Evolutionary conservation across 2,888 invertebrate species (phyloP).

Genomic region (Cheilosia vernalis): DNA sequence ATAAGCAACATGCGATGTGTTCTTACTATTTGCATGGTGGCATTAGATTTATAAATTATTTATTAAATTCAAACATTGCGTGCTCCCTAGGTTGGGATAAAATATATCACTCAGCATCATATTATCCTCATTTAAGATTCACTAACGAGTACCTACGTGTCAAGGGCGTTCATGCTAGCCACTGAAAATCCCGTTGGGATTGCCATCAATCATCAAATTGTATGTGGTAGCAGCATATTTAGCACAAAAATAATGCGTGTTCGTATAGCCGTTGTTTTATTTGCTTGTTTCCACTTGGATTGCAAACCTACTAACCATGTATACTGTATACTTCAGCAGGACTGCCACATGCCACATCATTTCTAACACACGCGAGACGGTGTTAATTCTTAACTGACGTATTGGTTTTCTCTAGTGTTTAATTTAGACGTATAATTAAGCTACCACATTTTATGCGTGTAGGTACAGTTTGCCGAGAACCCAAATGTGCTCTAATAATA

Average conservation of each 20-base stretch:
- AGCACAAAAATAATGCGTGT: slow-evolving; percentile 5
- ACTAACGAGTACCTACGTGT: neutral
- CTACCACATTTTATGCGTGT: no score
- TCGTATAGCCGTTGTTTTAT: slow-evolving; percentile 8
- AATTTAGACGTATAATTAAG: no score
- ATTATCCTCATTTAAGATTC: slow-evolving; percentile 12
- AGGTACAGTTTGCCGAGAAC: no score
- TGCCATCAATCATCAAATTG: slow-evolving; percentile 25
- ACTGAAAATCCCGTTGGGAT: slow-evolving; percentile 15
- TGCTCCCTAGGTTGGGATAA: neutral
- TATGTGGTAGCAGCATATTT: neutral
- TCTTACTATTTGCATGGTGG: neutral
- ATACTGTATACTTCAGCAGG: no score
- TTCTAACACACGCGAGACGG: no score
- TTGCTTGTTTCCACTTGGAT: neutral
- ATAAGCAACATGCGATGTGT: neutral
- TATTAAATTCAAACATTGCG: neutral
- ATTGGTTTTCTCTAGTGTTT: no score
- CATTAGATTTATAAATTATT: neutral
- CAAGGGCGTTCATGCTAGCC: neutral
- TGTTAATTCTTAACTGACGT: no score
- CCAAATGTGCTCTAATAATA: no score
- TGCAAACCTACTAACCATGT: no score
- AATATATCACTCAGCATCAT: slow-evolving; percentile 13
- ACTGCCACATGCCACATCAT: no score